phyloP scores from a whole-genome alignment of 2,888 invertebrate species.

The Lepidochitona cinerea region DNA sequence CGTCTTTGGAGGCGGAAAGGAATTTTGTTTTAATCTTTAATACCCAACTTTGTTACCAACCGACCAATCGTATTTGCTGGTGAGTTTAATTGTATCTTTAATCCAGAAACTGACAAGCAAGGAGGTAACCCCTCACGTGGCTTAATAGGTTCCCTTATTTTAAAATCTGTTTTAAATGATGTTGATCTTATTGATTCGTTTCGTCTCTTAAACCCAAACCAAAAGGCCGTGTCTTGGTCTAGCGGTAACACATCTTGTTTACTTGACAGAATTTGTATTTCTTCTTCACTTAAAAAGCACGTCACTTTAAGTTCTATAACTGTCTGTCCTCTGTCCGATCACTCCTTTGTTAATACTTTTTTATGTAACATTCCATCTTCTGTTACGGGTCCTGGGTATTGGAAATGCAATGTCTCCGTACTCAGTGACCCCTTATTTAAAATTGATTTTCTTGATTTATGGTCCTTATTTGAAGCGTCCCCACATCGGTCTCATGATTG shows the following conservation, averaged over 20 bases:
- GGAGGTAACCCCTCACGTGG: too few species aligned
- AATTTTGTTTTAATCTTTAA: too few species aligned
- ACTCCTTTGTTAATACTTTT: background rate
- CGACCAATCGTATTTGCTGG: too few species aligned
- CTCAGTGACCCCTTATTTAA: background rate
- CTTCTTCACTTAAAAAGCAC: background rate
- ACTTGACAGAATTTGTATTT: slow-evolving; percentile 11
- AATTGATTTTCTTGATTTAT: background rate
- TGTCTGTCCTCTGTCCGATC: slow-evolving; percentile 5
- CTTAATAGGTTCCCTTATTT: too few species aligned
- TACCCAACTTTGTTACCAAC: too few species aligned
- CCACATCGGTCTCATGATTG: background rate
- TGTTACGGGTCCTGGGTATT: slow-evolving; percentile 5
- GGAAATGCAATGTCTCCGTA: slow-evolving; percentile 10
- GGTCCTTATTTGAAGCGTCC: background rate
- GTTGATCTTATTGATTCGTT: background rate
- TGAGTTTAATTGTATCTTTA: too few species aligned
- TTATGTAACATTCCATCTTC: background rate
- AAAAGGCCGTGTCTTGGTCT: background rate
- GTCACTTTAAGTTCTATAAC: background rate
- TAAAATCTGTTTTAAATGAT: background rate
- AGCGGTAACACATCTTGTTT: background rate
- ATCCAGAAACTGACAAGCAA: too few species aligned
- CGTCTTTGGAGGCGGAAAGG: too few species aligned
- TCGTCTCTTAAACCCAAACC: background rate